A percentile compares a stretch with the other conserved stretches of the same genome.
Evolutionary conservation across 2,113 vertebrate species (phyloP).

Genomic region (Desmodus rotundus): DNA sequence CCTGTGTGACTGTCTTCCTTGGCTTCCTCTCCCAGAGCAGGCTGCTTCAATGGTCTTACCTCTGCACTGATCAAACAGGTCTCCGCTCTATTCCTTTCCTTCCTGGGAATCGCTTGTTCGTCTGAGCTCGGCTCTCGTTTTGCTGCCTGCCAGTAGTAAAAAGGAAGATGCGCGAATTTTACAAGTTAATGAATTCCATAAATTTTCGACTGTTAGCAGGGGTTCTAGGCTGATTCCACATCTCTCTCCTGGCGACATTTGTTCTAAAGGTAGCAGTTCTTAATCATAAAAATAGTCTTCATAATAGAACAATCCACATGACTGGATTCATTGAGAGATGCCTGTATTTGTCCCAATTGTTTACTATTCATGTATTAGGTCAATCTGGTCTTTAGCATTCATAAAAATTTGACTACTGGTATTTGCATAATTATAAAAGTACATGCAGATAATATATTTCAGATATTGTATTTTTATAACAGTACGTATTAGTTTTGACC

Average conservation of each 20-base stretch:
- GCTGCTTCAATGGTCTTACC: not conserved
- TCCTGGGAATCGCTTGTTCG: not conserved
- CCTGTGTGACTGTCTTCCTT: rapidly evolving
- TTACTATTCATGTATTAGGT: not conserved
- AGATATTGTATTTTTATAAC: not conserved
- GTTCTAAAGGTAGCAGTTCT: not conserved
- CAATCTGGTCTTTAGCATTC: not conserved
- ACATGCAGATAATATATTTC: not conserved
- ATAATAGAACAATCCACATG: not conserved
- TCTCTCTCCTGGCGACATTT: not conserved
- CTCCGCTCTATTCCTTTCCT: not conserved
- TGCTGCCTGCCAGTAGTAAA: not conserved
- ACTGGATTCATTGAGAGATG: not conserved
- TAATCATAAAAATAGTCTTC: not conserved
- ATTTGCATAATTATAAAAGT: not conserved
- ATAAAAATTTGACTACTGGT: not conserved
- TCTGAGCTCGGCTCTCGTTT: not conserved
- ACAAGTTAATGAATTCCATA: not conserved
- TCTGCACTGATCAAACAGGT: not conserved
- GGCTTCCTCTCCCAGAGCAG: not conserved
- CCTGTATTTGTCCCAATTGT: not conserved
- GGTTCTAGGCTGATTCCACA: not conserved
- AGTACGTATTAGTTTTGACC: not conserved
- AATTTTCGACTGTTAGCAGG: not conserved
- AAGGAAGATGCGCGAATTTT: not conserved